Evolutionary conservation across 2,888 invertebrate genomes (phyloP).

Genomic region (Scaptomyza parva): DNA sequence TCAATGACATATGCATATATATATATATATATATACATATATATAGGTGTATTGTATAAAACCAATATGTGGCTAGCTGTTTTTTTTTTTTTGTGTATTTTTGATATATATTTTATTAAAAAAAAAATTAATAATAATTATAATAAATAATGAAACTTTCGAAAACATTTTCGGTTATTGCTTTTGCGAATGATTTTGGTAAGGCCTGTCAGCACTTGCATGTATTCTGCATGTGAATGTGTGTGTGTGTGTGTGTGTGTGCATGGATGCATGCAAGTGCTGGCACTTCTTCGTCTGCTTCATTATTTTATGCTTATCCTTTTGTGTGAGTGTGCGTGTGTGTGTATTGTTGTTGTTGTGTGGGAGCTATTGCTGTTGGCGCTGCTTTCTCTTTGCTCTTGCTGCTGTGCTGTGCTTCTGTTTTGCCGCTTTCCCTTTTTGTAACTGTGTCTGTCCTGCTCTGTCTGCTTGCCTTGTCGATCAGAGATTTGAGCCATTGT

Average conservation of each 20-base stretch:
- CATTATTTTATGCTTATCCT: background rate
- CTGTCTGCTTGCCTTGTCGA: slow-evolving; percentile 3
- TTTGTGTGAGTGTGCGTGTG: background rate
- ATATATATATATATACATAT: slow-evolving; percentile 13
- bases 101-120: slow-evolving; percentile 11
- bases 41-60: slow-evolving; percentile 22
- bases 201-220: slow-evolving; percentile 25
- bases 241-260: background rate
- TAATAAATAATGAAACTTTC: background rate
- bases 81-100: background rate
- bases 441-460: slow-evolving; percentile 10
- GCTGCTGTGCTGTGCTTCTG: background rate
- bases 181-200: slow-evolving; percentile 24
- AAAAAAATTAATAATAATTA: background rate
- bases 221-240: slow-evolving; percentile 5
- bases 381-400: background rate
- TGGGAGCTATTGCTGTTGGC: background rate
- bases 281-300: slow-evolving; percentile 13
- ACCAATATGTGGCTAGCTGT: slow-evolving; percentile 17
- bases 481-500: slow-evolving; percentile 3
- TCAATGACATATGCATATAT: slow-evolving; percentile 10
- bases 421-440: background rate
- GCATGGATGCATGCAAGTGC: slow-evolving; percentile 8
- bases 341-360: background rate
- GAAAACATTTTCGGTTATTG: slow-evolving; percentile 24